These are phyloP conservation scores for Stichodactyla helianthus DNA, from an alignment of 64 coral and sea anemone species.

Conservation along the genomic window DNA sequence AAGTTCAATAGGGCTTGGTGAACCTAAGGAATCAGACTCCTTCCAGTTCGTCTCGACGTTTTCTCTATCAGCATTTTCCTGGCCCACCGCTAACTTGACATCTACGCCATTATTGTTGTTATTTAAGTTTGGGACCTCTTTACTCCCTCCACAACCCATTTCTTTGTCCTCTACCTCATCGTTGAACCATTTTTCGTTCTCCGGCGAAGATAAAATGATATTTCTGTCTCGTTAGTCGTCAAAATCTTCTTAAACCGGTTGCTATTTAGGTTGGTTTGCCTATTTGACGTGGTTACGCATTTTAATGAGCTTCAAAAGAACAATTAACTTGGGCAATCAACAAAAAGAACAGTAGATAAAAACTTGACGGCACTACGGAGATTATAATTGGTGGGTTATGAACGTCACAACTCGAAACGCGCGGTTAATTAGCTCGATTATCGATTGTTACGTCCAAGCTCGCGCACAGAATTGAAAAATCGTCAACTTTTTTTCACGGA, in stretches of 20 bases:
- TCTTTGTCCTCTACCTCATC: neutral
- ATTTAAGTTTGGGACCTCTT: conserved; percentile 1
- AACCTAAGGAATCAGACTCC: neutral
- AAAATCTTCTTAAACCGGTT: neutral
- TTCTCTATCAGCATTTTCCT: neutral
- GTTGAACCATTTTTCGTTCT: neutral
- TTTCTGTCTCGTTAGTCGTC: neutral
- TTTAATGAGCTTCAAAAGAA: neutral
- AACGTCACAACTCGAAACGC: neutral
- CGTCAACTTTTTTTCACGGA: too few relatives aligned
- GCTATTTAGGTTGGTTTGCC: conserved; percentile 1
- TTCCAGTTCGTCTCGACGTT: neutral
- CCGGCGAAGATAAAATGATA: neutral
- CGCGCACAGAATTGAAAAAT: neutral
- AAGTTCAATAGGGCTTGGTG: neutral
- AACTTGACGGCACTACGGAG: neutral
- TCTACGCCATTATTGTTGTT: neutral
- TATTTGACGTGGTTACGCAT: conserved; percentile 5
- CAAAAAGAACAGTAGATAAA: neutral
- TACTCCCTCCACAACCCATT: neutral
- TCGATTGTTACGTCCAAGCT: neutral
- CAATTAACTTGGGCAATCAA: neutral
- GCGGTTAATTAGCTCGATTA: neutral
- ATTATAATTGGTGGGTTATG: neutral
- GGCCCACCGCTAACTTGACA: neutral